Evolutionary conservation across 2,113 vertebrate genomes (phyloP), one percentile per base, ranked within the genome.

Genomic region (Vanacampus margaritifer): DNA sequence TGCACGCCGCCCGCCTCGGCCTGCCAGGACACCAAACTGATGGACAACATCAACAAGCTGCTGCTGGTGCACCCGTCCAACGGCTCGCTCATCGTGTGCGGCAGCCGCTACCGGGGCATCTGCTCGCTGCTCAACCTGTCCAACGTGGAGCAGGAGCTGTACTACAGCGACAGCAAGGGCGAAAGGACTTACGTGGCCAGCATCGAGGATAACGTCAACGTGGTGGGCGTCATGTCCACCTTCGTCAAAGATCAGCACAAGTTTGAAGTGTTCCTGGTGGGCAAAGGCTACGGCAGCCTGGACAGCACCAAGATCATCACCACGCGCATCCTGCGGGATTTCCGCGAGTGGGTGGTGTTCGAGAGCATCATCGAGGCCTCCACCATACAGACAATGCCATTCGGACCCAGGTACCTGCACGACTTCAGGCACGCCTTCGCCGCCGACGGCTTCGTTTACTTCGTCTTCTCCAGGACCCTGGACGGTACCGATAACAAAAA

Each of bases 271-370:
- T 93, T 98, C 65, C 89, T 98, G 8, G 95, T 90, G 64, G 97
- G 94, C 35, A 98, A 98, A 75, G 96, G 96, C 83, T 95, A 95
- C 0, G 95, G 95, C 37, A 89, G 83, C 5, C 89, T 92, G 0
- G 96, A 98, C 86, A 96, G 94, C 0, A 89, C 95, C 11, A 94
- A 98, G 79, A 94, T 98, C 50, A 95, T 98, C 79, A 98, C 96
- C 87, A 98, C 95, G 1, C 92, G 96, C 6, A 93, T 96, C 73
- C 92, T 96, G 76, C 91, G 94, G 72, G 83, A 85, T 26, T 69
- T 61, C 17, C 37, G 82, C 0, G 93, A 95, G 0, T 93, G 93
- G 90, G 95, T 95, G 1, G 90, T 95, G 75, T 98, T 98, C 28
- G 96, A 98, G 87, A 95, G 93, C 79, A 94, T 94, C 54, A 92